phyloP scores from a whole-genome alignment of 2,113 vertebrate genomes.

The Rana temporaria region DNA sequence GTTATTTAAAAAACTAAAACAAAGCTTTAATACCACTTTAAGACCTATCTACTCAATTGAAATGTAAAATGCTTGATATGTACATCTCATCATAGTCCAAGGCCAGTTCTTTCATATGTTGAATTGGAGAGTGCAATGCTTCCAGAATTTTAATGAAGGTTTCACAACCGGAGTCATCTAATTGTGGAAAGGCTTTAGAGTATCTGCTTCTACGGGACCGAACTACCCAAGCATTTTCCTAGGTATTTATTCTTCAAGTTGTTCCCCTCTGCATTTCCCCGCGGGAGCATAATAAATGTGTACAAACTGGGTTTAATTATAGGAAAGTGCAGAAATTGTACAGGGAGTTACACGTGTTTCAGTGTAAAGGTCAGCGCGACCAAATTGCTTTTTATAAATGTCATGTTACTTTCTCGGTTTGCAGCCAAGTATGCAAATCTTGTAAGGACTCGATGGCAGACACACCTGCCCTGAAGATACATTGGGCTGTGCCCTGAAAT shows the following conservation, averaged over 20 bases:
- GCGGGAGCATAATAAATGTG: constrained; percentile 9
- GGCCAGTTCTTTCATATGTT: no score
- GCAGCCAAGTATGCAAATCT: constrained; percentile 35
- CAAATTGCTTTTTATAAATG: constrained; percentile 40
- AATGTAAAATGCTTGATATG: no score
- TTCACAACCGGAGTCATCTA: no score
- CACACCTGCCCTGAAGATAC: neutral
- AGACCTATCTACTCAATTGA: no score
- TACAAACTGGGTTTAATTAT: constrained; percentile 17
- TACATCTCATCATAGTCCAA: no score
- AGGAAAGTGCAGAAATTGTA: constrained; percentile 15
- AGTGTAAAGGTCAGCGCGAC: constrained; percentile 44
- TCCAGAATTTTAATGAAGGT: no score
- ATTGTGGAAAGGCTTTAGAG: neutral
- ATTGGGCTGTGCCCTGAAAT: no score
- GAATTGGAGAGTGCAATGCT: no score
- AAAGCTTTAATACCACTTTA: no score
- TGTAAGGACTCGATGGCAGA: constrained; percentile 9
- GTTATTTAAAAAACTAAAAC: no score
- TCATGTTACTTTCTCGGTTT: constrained; percentile 23
- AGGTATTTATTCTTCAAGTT: neutral
- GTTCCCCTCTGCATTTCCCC: neutral
- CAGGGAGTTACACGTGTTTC: constrained; percentile 17
- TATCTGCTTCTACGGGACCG: neutral
- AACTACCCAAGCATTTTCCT: neutral